These are phyloP conservation scores for Blastomussa wellsi DNA, from an alignment of 92 coral and sea anemone genomes.

Conservation along the genomic window DNA sequence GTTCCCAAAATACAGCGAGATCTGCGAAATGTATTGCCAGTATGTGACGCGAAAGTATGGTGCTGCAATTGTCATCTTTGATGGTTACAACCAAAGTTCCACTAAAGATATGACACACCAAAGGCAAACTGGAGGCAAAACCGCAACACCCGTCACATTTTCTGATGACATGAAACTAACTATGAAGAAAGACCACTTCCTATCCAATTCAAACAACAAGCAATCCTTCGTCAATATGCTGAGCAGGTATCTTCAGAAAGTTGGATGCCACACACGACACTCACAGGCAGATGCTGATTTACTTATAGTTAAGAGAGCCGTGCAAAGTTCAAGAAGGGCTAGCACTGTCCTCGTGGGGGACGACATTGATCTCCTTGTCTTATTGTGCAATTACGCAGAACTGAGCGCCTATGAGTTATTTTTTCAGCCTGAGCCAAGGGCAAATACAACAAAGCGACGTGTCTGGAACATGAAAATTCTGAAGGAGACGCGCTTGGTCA, in stretches of 20 bases:
- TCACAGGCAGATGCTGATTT: slow-evolving; percentile 53
- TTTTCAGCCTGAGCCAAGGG: slow-evolving; percentile 58
- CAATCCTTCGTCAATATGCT: too few species aligned
- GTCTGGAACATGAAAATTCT: slow-evolving; percentile 50
- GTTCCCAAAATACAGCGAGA: slow-evolving; percentile 17
- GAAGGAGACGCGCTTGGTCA: slow-evolving; percentile 22
- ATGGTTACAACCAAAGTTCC: slow-evolving; percentile 27
- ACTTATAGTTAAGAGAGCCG: slow-evolving; percentile 53
- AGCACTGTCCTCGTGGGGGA: slow-evolving; percentile 50
- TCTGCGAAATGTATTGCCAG: slow-evolving; percentile 19
- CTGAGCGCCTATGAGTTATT: slow-evolving; percentile 24
- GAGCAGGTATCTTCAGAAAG: too few species aligned
- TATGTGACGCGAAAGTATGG: slow-evolving; percentile 44
- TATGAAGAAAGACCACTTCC: slow-evolving; percentile 60
- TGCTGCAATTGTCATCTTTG: slow-evolving; percentile 55
- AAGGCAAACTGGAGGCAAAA: slow-evolving; percentile 1
- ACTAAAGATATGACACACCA: slow-evolving; percentile 45
- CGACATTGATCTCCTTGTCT: slow-evolving; percentile 55
- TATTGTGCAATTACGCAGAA: slow-evolving; percentile 37
- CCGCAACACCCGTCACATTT: slow-evolving; percentile 45
- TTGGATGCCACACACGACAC: slow-evolving; percentile 40
- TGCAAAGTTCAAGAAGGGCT: slow-evolving; percentile 35
- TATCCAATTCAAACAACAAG: too few species aligned
- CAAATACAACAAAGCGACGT: slow-evolving; percentile 31
- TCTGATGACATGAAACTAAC: slow-evolving; percentile 31